phyloP scores from a whole-genome alignment of 2,797 vertebrate genomes.

The Lepilemur septentrionalis region DNA sequence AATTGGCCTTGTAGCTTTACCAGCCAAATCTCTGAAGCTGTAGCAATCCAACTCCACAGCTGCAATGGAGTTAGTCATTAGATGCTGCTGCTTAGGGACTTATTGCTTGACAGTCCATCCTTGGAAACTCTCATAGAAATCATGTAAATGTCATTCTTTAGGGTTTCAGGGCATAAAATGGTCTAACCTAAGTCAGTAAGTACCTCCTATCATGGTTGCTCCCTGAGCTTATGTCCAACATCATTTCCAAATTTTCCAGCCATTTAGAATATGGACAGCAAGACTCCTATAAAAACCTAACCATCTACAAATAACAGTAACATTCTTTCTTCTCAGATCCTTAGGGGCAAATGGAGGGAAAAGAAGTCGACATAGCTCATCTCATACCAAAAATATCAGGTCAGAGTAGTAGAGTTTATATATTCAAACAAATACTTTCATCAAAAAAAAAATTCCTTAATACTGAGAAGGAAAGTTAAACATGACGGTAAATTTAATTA shows the following conservation, averaged over 20 bases:
- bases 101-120: background rate
- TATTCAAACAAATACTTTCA: background rate
- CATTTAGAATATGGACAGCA: background rate
- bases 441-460: conserved; percentile 8
- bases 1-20: background rate
- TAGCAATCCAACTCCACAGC: background rate
- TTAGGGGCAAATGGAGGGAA: background rate
- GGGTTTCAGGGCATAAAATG: background rate
- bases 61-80: background rate
- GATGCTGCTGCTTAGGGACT: too few relatives aligned
- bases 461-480: background rate
- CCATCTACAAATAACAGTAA: background rate
- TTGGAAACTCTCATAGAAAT: background rate
- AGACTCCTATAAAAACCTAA: background rate
- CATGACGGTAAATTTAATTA: background rate
- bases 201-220: background rate
- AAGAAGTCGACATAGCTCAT: background rate
- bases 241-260: background rate
- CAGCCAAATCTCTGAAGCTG: background rate
- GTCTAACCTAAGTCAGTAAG: background rate
- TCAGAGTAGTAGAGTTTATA: background rate
- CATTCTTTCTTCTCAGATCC: background rate
- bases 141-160: background rate
- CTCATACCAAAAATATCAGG: background rate
- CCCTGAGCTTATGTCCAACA: background rate